phyloP scores from a whole-genome alignment of 92 coral and sea anemone genomes.

The Porites lobata region DNA sequence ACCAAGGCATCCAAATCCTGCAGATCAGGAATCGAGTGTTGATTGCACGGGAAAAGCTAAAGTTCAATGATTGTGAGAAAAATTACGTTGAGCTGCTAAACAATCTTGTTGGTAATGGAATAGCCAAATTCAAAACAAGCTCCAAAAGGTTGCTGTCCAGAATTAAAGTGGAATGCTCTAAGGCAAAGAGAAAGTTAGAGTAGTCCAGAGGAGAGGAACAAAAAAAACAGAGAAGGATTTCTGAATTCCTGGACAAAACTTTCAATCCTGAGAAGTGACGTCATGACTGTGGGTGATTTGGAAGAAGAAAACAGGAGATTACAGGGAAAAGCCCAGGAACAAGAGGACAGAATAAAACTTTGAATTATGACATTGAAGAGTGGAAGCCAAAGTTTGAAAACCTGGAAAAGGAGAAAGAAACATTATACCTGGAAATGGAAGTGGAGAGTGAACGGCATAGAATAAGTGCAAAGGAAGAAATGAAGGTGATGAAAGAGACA shows the following conservation, averaged over 20 bases:
- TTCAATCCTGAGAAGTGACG: slow-evolving; percentile 51
- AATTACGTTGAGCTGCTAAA: too few relatives aligned
- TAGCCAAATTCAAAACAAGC: slow-evolving; percentile 39
- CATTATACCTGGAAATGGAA: slow-evolving; percentile 45
- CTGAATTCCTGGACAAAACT: slow-evolving; percentile 48
- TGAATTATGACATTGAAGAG: slow-evolving; percentile 23
- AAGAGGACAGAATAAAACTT: too few relatives aligned
- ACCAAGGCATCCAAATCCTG: slow-evolving; percentile 35
- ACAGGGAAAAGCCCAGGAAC: neutral
- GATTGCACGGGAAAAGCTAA: slow-evolving; percentile 21
- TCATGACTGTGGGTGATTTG: slow-evolving; percentile 34
- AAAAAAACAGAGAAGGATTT: slow-evolving; percentile 9
- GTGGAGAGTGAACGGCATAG: neutral
- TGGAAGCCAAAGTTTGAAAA: slow-evolving; percentile 55
- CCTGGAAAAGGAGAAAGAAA: slow-evolving; percentile 64
- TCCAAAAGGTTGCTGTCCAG: slow-evolving; percentile 35
- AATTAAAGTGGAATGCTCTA: slow-evolving; percentile 15
- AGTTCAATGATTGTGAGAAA: too few relatives aligned
- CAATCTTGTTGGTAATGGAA: slow-evolving; percentile 39
- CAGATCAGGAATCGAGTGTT: slow-evolving; percentile 41
- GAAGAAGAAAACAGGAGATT: slow-evolving; percentile 34
- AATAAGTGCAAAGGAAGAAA: slow-evolving; percentile 15
- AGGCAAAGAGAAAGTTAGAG: slow-evolving; percentile 10
- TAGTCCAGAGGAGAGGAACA: slow-evolving; percentile 37
- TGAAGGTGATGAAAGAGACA: slow-evolving; percentile 30